Evolutionary conservation across 2,113 vertebrate species (phyloP).

Genomic region (Cettia cetti): DNA sequence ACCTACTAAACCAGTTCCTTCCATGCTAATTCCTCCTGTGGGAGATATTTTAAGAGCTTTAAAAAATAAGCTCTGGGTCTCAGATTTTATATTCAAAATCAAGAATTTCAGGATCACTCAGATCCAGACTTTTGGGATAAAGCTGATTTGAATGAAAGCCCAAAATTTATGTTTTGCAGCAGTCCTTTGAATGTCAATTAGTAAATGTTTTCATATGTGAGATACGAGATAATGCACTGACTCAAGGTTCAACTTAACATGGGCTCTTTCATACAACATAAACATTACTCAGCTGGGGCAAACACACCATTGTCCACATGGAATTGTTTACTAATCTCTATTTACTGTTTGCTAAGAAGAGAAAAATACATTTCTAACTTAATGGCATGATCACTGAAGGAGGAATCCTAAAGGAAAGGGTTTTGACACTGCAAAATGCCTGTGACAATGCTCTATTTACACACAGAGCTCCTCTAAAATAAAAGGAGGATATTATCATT

Average conservation of each 20-base stretch:
- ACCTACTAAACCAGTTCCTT: background rate
- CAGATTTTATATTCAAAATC: background rate
- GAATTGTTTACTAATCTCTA: background rate
- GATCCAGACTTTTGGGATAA: background rate
- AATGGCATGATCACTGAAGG: accelerated
- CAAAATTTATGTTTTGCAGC: background rate
- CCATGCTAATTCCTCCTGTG: background rate
- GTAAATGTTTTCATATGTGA: background rate
- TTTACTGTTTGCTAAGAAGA: background rate
- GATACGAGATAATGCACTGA: background rate
- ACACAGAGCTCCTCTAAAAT: background rate
- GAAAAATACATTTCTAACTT: background rate
- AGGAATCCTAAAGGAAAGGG: background rate
- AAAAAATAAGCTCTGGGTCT: background rate
- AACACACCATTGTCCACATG: background rate
- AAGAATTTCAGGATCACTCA: background rate
- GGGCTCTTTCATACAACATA: background rate
- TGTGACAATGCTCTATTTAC: background rate
- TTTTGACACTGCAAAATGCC: background rate
- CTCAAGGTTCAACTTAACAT: background rate
- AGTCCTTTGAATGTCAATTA: background rate
- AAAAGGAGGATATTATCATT: background rate
- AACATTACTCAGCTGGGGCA: background rate
- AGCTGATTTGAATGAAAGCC: background rate
- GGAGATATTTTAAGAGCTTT: background rate